Percentiles rank a stretch among this genome's conserved stretches.
Conservation (phyloP, 2,113 vertebrate species). For the Panthera leo region DNA sequence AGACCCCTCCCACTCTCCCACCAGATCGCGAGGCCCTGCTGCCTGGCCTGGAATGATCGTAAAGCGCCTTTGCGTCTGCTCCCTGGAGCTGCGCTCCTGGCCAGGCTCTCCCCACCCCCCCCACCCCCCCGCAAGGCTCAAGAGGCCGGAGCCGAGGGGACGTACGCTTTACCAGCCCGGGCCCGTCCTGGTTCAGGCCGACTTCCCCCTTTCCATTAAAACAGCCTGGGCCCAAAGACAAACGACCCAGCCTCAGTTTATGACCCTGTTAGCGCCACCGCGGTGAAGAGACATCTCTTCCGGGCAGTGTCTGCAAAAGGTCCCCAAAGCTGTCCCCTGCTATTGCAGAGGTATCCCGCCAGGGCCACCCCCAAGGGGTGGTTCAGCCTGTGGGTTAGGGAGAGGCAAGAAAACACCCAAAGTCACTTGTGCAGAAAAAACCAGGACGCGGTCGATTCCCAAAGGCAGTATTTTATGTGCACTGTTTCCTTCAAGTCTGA, state of each 20-base stretch:
- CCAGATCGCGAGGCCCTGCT: background rate
- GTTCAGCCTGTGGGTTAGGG: background rate
- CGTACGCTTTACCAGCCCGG: background rate
- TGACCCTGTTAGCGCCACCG: rapidly evolving
- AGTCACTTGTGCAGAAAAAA: conserved; percentile 46
- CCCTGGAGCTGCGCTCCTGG: rapidly evolving
- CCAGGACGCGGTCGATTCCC: background rate
- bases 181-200: background rate
- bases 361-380: background rate
- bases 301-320: too few relatives aligned
- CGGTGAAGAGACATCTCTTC: rapidly evolving
- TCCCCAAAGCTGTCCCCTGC: background rate
- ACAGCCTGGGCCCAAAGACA: background rate
- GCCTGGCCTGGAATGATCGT: background rate
- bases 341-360: background rate
- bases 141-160: background rate
- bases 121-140: rapidly evolving
- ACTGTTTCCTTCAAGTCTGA: conserved; percentile 53
- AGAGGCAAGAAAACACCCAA: conserved; percentile 19
- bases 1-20: too few relatives aligned
- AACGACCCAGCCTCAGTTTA: background rate
- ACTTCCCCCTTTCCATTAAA: background rate
- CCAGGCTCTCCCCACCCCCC: too few relatives aligned
- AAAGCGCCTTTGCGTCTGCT: background rate
- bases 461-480: conserved; percentile 77